Percentiles rank a stretch among this genome's conserved stretches.
Evolutionary conservation across 1,140 invertebrate genomes (phyloP).

Genomic region (Papilio polyxenes): DNA sequence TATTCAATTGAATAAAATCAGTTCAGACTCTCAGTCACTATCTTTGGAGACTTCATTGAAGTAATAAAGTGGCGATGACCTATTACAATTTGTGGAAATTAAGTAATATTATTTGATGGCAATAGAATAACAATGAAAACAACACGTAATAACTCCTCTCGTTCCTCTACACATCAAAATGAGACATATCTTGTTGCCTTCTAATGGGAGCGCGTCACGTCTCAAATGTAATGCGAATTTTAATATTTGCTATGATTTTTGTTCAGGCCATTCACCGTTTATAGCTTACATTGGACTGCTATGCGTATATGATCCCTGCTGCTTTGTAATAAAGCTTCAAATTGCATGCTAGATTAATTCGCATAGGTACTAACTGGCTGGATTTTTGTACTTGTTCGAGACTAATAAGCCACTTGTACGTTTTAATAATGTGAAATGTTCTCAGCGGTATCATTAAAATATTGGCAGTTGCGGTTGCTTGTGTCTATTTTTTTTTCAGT

Average conservation of each 20-base stretch:
- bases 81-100: not conserved
- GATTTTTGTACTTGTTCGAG: slow-evolving; percentile 48
- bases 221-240: slow-evolving; percentile 60
- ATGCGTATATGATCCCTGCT: slow-evolving; percentile 19
- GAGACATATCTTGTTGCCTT: slow-evolving; percentile 56
- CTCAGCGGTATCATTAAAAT: slow-evolving; percentile 53
- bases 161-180: slow-evolving; percentile 53
- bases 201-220: slow-evolving; percentile 57
- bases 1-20: not conserved
- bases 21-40: too few species aligned
- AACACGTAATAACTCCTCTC: slow-evolving; percentile 49
- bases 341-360: not conserved
- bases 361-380: slow-evolving; percentile 46
- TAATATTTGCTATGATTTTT: slow-evolving; percentile 59
- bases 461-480: slow-evolving; percentile 45
- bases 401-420: slow-evolving; percentile 61
- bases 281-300: not conserved
- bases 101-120: slow-evolving; percentile 34
- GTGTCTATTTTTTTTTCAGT: slow-evolving; percentile 28
- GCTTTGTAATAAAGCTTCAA: slow-evolving; percentile 19
- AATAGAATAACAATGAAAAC: slow-evolving; percentile 41
- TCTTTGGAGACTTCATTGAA: not conserved
- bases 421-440: slow-evolving; percentile 59
- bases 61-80: not conserved
- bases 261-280: slow-evolving; percentile 36